Base-by-base conservation (phyloP, 1,140 invertebrate species). In the Drosophila erecta region DNA sequence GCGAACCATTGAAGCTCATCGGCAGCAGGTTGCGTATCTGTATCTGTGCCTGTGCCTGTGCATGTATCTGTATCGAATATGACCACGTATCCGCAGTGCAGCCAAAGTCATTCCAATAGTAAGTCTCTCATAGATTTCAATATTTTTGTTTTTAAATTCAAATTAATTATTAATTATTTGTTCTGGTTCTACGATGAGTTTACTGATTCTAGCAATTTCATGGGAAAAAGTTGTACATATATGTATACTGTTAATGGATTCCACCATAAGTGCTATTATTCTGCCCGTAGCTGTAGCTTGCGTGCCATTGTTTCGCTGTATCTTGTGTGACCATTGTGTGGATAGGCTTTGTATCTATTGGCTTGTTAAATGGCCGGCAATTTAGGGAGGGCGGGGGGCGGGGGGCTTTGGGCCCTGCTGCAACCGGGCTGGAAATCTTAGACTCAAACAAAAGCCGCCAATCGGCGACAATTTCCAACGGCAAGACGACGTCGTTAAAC, bases 401-500 rank as follows among this genome's bases (percentile, higher is more conserved):
- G 10, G 27, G 20, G 22, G n/a, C 20, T 33, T 47, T 14, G 10
- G 27, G 41, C 61, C 51, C 49, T 54, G 65, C 40, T 44, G 61
- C 61, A 47, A 49, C 27, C 17, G 38, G 20, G 40, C 41, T 46
- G 65, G 64, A 67, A 67, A 67, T 67, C 60, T 53, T 53, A 53
- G 64, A 53, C 79, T 83, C 79, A 83, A 79, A 83, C 79, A 81
- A 77, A 76, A 77, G 74, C 74, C 62, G 38, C 55, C 79, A 44
- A 83, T 77, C 79, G 74, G 79, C 79, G 79, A 79, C 79, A 79
- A 79, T 83, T 81, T 76, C 24, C 61, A 81, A 41, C 46, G 54
- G 57, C 70, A 40, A 59, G 67, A 66, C 58, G 56, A 62, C 74
- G 60, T 70, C 75, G 81, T 66, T 71, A 72, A 85, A 64, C 76